Conservation (phyloP, 2,113 vertebrate genomes). For the Sakesphorus luctuosus region DNA sequence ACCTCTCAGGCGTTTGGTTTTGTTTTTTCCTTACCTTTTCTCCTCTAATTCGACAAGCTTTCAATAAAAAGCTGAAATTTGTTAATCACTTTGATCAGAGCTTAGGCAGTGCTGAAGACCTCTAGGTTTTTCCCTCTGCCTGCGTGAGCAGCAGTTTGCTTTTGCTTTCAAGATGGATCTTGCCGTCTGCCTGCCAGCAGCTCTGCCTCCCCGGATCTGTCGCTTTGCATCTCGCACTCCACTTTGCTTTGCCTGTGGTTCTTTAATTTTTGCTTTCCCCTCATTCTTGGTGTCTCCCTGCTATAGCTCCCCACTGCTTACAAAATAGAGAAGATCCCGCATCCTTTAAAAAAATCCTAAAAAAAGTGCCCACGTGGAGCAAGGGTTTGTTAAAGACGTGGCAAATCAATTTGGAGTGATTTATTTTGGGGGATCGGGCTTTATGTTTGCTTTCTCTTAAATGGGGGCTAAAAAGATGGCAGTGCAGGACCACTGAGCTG, state of each 20-base stretch:
- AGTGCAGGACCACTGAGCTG: neutral
- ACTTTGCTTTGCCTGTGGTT: neutral
- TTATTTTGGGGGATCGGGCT: neutral
- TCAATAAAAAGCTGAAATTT: neutral
- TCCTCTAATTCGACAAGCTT: neutral
- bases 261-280: neutral
- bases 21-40: neutral
- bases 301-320: neutral
- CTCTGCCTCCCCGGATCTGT: slow-evolving; percentile 24
- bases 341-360: neutral
- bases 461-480: neutral
- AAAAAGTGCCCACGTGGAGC: neutral
- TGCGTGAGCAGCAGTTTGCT: slow-evolving; percentile 44
- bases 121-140: slow-evolving; percentile 27
- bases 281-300: neutral
- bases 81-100: slow-evolving; percentile 3
- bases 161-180: slow-evolving; percentile 63
- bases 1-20: neutral
- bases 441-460: neutral
- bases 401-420: neutral
- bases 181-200: slow-evolving; percentile 28
- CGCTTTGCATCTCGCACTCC: slow-evolving; percentile 10
- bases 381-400: neutral
- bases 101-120: slow-evolving; percentile 9
- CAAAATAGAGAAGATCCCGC: neutral